Percentiles rank a stretch among this genome's conserved stretches.
Conservation (phyloP, 2,113 vertebrate genomes). For the Atrichornis clamosus region DNA sequence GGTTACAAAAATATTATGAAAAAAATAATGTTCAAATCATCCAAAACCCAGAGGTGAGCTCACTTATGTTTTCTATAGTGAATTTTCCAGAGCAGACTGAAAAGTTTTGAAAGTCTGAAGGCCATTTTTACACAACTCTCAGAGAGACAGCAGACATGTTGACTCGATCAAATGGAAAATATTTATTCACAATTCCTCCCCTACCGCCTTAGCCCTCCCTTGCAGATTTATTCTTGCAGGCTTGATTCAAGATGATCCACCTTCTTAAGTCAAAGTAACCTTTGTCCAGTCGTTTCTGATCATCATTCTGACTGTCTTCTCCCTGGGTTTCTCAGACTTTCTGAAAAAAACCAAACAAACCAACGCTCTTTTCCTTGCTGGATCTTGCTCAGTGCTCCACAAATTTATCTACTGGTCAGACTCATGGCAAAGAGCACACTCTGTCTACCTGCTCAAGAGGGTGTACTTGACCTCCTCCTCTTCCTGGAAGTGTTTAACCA, state of each 20-base stretch:
- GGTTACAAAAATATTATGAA: not conserved
- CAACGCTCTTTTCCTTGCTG: not conserved
- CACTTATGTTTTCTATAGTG: not conserved
- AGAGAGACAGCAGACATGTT: not conserved
- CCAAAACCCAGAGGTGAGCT: not conserved
- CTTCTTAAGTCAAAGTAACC: not conserved
- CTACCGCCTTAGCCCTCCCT: not conserved
- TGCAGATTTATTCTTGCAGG: not conserved
- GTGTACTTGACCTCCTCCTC: not conserved
- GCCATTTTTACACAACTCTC: not conserved
- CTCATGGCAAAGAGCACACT: not conserved
- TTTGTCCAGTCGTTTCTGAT: not conserved
- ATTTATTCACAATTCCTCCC: not conserved
- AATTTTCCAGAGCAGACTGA: not conserved
- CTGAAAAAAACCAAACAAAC: too few relatives aligned
- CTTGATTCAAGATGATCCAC: not conserved
- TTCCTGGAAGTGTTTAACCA: not conserved
- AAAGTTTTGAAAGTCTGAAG: not conserved
- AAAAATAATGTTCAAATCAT: not conserved
- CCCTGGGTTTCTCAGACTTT: not conserved
- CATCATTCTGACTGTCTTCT: not conserved
- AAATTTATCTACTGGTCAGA: not conserved
- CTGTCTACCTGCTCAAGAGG: too few relatives aligned
- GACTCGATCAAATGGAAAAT: not conserved
- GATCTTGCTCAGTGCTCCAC: accelerated